These are phyloP conservation scores for Hestina assimilis DNA, from an alignment of 1,140 invertebrate genomes.

Conservation along the genomic window DNA sequence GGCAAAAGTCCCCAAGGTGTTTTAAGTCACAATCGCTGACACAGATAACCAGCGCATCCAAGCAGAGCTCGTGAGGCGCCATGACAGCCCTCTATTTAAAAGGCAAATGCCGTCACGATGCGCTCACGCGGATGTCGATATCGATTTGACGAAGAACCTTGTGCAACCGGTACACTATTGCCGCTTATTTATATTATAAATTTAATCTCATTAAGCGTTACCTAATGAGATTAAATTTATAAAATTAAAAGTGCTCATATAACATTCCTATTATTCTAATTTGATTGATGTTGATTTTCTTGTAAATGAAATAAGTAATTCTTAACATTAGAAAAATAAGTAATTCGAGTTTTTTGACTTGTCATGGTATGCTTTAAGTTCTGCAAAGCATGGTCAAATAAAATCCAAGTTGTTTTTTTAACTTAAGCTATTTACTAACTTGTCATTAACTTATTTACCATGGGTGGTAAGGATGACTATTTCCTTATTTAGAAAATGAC, in stretches of 20 bases:
- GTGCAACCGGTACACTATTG: constrained; percentile 22
- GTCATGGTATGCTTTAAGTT: too few relatives aligned
- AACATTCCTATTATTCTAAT: not conserved
- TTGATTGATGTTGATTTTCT: not conserved
- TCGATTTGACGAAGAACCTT: constrained; percentile 30
- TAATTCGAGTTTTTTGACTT: too few relatives aligned
- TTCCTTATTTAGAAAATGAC: too few relatives aligned
- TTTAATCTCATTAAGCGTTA: too few relatives aligned
- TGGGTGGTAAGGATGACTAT: too few relatives aligned
- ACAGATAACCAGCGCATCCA: constrained; percentile 55
- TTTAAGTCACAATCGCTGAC: constrained; percentile 48
- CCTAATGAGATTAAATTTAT: constrained; percentile 25
- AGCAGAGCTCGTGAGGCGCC: constrained; percentile 57
- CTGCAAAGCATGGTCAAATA: too few relatives aligned
- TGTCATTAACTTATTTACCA: too few relatives aligned
- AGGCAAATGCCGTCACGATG: constrained; percentile 69
- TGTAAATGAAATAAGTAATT: too few relatives aligned
- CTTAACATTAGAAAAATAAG: too few relatives aligned
- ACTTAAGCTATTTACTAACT: too few relatives aligned
- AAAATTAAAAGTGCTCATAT: constrained; percentile 17
- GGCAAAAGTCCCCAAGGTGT: not conserved
- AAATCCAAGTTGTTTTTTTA: too few relatives aligned
- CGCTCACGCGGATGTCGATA: constrained; percentile 53
- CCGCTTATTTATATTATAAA: too few relatives aligned
- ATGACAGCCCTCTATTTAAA: constrained; percentile 59